Percentiles rank a stretch among this genome's conserved stretches.
These are phyloP conservation scores for Scolopax bukidnonensis DNA, from an alignment of 2,797 vertebrate species.

Conservation along the genomic window DNA sequence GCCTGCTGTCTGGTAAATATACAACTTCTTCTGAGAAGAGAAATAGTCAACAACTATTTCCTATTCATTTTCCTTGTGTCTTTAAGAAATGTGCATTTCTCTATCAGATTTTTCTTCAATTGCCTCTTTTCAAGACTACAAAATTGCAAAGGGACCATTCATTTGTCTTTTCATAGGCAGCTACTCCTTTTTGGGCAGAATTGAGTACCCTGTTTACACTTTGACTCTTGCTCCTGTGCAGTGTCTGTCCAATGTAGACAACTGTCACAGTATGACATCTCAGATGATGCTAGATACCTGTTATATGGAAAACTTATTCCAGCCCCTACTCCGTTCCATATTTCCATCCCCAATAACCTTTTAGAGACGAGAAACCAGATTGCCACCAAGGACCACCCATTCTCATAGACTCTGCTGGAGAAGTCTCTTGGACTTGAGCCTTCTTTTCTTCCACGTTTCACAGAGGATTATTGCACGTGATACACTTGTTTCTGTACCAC, in stretches of 20 bases:
- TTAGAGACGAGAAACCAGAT: not conserved
- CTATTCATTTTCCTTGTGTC: not conserved
- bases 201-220: not conserved
- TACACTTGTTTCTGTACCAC: not conserved
- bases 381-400: not conserved
- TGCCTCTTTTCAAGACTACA: not conserved
- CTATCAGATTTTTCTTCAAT: not conserved
- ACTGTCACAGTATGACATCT: not conserved
- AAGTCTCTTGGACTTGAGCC: not conserved
- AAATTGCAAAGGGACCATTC: not conserved
- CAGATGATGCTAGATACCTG: not conserved
- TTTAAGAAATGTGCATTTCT: not conserved
- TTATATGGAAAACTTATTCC: not conserved
- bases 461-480: not conserved
- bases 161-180: not conserved
- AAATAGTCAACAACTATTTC: not conserved
- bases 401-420: not conserved
- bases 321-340: not conserved
- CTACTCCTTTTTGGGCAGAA: not conserved
- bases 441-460: not conserved
- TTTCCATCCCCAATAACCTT: not conserved
- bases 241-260: fast-evolving
- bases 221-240: not conserved
- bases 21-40: not conserved
- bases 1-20: not conserved